Evolutionary conservation across 2,113 vertebrate species (phyloP).

Genomic region (Etheostoma spectabile): DNA sequence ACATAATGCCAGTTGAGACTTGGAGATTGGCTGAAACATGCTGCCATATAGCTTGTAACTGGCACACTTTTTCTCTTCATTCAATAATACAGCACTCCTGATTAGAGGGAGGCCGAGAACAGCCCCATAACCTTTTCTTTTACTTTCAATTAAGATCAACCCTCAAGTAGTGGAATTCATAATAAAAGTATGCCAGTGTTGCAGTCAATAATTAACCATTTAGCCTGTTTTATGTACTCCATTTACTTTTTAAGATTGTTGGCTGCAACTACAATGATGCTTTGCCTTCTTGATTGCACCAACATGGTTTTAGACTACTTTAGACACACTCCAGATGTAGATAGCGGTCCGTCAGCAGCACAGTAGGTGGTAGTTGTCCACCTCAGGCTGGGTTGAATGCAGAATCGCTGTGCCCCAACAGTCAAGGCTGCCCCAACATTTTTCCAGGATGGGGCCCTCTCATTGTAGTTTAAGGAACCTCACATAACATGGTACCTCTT

Average conservation of each 20-base stretch:
- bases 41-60: no score
- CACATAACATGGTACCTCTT: conserved; percentile 57
- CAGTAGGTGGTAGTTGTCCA: conserved; percentile 21
- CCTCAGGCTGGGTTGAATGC: conserved; percentile 10
- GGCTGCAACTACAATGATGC: neutral
- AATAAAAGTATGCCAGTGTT: neutral
- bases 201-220: neutral
- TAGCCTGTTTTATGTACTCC: neutral
- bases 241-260: neutral
- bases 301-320: neutral
- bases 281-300: neutral
- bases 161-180: no score
- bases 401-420: conserved; percentile 20
- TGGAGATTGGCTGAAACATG: no score
- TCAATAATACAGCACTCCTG: no score
- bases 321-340: conserved; percentile 2
- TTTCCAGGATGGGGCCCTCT: conserved; percentile 21
- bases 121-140: no score
- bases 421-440: conserved; percentile 50
- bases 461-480: conserved; percentile 28
- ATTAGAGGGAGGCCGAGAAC: no score
- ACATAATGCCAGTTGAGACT: no score
- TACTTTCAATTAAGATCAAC: no score
- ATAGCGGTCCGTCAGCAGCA: conserved; percentile 12
- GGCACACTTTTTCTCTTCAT: no score